Evolutionary conservation across 2,113 vertebrate species (phyloP).

Genomic region (Dipodomys stephensi): DNA sequence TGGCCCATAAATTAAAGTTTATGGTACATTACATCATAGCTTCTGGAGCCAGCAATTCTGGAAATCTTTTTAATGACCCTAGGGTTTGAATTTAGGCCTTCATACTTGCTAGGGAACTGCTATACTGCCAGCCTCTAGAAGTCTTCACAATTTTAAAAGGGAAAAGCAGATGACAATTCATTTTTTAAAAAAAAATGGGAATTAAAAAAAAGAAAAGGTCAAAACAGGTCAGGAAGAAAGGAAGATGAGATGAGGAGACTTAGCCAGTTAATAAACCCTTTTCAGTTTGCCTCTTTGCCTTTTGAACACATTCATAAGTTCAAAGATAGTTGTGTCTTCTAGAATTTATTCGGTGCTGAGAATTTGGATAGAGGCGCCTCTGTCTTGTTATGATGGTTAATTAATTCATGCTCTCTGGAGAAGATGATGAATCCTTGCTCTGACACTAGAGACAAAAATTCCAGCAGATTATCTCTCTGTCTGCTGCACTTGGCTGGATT

Average conservation of each 20-base stretch:
- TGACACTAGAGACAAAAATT: slow-evolving; percentile 75
- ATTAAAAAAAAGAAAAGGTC: not conserved
- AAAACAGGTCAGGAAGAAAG: slow-evolving; percentile 22
- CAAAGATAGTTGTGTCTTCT: slow-evolving; percentile 52
- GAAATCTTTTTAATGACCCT: too few relatives aligned
- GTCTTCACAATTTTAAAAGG: slow-evolving; percentile 45
- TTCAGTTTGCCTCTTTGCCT: slow-evolving; percentile 41
- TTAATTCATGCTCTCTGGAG: slow-evolving; percentile 74
- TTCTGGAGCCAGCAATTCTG: slow-evolving; percentile 33
- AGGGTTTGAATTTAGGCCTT: too few relatives aligned
- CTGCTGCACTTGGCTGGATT: slow-evolving; percentile 73
- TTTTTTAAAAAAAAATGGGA: slow-evolving; percentile 24
- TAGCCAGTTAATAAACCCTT: not conserved
- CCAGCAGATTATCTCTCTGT: slow-evolving; percentile 69
- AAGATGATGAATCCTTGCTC: slow-evolving; percentile 64
- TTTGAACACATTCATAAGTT: slow-evolving; percentile 42
- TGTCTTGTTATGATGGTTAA: slow-evolving; percentile 60
- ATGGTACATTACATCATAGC: not conserved
- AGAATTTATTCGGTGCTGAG: slow-evolving; percentile 49
- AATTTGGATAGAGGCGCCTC: slow-evolving; percentile 42
- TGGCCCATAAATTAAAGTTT: not conserved
- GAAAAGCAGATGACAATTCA: slow-evolving; percentile 38
- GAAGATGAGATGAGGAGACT: slow-evolving; percentile 1
- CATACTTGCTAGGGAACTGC: too few relatives aligned
- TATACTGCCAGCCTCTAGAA: not conserved